Evolutionary conservation across 2,888 invertebrate genomes (phyloP).

Genomic region (Ditula angustiorana): DNA sequence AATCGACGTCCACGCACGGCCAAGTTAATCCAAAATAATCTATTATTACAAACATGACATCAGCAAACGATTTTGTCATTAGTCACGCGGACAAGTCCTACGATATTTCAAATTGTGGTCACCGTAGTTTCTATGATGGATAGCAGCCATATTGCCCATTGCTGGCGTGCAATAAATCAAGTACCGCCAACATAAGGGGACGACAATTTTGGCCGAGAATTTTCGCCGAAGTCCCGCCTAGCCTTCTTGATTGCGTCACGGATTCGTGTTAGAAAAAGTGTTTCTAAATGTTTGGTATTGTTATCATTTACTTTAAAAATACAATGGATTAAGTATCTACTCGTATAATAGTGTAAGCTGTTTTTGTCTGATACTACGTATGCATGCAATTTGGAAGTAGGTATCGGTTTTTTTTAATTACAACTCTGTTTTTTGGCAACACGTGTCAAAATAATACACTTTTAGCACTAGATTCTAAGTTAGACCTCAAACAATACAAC

Average conservation of each 20-base stretch:
- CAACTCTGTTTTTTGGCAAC: no score
- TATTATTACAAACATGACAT: constrained; percentile 29
- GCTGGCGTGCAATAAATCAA: constrained; percentile 66
- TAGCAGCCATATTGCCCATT: constrained; percentile 58
- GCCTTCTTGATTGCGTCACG: not conserved
- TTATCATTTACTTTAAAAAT: no score
- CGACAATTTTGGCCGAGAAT: constrained; percentile 55
- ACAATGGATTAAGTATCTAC: no score
- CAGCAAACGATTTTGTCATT: constrained; percentile 35
- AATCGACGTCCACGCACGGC: constrained; percentile 26
- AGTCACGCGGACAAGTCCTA: constrained; percentile 35
- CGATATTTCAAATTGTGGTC: constrained; percentile 43
- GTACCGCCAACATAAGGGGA: constrained; percentile 51
- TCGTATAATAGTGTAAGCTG: no score
- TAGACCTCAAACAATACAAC: no score
- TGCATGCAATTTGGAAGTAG: no score
- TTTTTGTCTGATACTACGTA: no score
- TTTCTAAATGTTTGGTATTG: no score
- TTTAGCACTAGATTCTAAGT: no score
- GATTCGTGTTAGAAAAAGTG: not conserved
- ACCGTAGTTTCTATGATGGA: constrained; percentile 64
- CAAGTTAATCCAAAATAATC: constrained; percentile 26
- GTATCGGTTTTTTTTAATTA: no score
- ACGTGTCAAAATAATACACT: no score
- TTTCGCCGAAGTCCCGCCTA: constrained; percentile 7